Evolutionary conservation across 1,140 invertebrate species (phyloP), one percentile per base, ranked within the genome.

Genomic region (Apis cerana): DNA sequence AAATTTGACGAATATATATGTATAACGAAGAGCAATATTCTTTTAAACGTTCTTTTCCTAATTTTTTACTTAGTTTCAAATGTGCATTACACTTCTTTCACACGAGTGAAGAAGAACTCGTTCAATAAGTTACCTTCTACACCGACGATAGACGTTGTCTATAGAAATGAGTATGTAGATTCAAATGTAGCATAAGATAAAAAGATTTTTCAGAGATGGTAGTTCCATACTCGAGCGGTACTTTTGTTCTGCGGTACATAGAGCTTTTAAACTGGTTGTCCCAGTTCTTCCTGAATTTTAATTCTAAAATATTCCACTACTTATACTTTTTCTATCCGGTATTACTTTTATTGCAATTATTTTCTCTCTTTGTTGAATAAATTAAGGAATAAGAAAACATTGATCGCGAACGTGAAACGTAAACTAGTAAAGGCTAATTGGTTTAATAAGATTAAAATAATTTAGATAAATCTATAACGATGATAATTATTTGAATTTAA

Each of bases 241-340:
- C 84, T 82, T 72, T 58, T 64, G 59, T 83, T 59, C 72, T 58
- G 81, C 61, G 75, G 79, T 71, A 52, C 58, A 75, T 61, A 52
- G 75, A 70, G 64, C 84, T 87, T 82, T 87, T 79, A 86, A 87
- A 87, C 80, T 71, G 75, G 75, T 71, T 79, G 80, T 52, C 84
- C 85, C 64, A 87, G 69, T 87, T 87, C 64, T 80, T 56, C 48
- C 58, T 82, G 84, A 87, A 87, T 87, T 86, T 87, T 86, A 81
- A 87, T 86, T 85, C 65, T 61, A 82, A 79, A 75, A 87, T 75
- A 83, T 85, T 83, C 21, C n/a, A 56, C 50, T 64, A 27, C 71
- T 75, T 67, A 43, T 43, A 27, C 9, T 17, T 27, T n/a, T 54
- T n/a, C 33, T 2, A 52, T 12, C 23, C n/a, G 2, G 19, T 56